Evolutionary conservation across 2,888 invertebrate genomes (phyloP), one percentile per base, ranked within the genome.

Genomic region (Agrotis ipsilon): DNA sequence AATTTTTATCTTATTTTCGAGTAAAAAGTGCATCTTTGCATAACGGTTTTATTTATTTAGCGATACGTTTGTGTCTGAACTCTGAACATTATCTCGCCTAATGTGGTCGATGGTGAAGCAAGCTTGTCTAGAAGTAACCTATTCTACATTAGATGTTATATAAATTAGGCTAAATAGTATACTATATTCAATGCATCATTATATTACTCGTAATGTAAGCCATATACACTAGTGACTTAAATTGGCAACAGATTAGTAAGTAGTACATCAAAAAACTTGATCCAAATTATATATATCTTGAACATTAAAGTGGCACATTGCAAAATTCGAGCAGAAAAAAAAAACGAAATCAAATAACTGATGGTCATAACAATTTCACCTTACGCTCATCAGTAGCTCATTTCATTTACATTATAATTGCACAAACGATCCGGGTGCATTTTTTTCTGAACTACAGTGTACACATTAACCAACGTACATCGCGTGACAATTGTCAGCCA

Each of bases 401-500:
- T 82, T 84, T 84, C 69, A 82, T 84, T 84, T 81, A 81, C 82
- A 78, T 78, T 75, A 75, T 76, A 84, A 74, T 78, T 80, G 71
- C 72, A 72, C 82, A 69, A 82, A 79, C 68, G 55, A 72, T 75
- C 74, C 51, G 72, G 69, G 75, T 72, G 49, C 62, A 69, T 65
- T 84, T 84, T 32, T 84, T 82, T 84, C 66, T 82, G 75, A 70
- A 68, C 61, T 66, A 54, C 80, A 81, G 46, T 81, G 71, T 81
- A 82, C 58, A 66, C 66, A 58, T 39, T 65, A 75, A 45, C 72
- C 9, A 14, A 2, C 52, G 51, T 57, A 75, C 81, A 87, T 89
- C 90, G 92, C 93, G 92, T 93, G 92, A 88, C 86, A 81, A 75
- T 78, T 83, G 87, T 87, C 87, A 87, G 83, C 85, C 84, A 83